These are phyloP conservation scores for Oncorhynchus clarkii DNA, from an alignment of 2,113 vertebrate species.

Conservation along the genomic window DNA sequence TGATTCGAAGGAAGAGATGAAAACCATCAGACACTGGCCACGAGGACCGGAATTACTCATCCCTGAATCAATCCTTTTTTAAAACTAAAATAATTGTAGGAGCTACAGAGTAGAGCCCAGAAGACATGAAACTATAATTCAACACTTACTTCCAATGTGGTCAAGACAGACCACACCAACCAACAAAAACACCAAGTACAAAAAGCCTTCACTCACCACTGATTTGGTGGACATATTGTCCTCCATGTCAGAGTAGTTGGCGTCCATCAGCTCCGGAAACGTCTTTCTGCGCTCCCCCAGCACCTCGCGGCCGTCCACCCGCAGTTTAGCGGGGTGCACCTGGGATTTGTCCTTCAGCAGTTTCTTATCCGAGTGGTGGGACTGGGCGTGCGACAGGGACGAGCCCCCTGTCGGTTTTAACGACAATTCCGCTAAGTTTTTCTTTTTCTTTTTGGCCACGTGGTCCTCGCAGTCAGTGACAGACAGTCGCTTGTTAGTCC, in stretches of 20 bases:
- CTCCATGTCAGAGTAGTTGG: conserved; percentile 88
- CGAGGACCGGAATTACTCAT: too few species aligned
- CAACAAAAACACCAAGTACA: not conserved
- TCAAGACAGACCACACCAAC: too few species aligned
- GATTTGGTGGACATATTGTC: conserved; percentile 86
- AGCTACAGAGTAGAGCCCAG: too few species aligned
- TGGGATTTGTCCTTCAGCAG: conserved; percentile 83
- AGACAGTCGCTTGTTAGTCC: conserved; percentile 79
- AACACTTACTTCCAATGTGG: too few species aligned
- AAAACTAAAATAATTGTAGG: too few species aligned
- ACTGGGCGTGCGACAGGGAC: conserved; percentile 70
- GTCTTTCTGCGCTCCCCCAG: conserved; percentile 77
- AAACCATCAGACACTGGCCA: too few species aligned
- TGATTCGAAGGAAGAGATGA: too few species aligned
- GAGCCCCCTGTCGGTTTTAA: conserved; percentile 77
- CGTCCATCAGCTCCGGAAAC: conserved; percentile 84
- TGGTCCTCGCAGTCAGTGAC: conserved; percentile 77
- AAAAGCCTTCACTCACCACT: conserved; percentile 79
- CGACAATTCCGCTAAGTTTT: conserved; percentile 76
- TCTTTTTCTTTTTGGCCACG: conserved; percentile 87
- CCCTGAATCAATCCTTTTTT: too few species aligned
- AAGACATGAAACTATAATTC: too few species aligned
- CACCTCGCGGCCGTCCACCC: conserved; percentile 77
- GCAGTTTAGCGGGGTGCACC: conserved; percentile 75
- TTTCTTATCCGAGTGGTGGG: conserved; percentile 84